A percentile compares a stretch with the other conserved stretches of the same genome.
Evolutionary conservation across 2,113 vertebrate genomes (phyloP).

Genomic region (Actinemys pallida): DNA sequence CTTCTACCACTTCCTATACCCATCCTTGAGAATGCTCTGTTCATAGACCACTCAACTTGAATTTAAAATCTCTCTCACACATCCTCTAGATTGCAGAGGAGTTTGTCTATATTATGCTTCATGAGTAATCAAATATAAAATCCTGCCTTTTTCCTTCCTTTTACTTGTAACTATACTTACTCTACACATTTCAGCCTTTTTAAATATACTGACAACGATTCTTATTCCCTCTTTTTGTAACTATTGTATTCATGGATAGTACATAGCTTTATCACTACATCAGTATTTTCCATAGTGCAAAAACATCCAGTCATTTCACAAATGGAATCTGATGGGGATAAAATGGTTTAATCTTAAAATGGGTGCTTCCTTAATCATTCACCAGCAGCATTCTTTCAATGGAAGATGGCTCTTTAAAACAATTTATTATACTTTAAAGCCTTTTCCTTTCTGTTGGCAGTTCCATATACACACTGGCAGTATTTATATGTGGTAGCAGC

Average conservation of each 20-base stretch:
- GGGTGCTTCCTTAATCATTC: not conserved
- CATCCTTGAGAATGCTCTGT: not conserved
- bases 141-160: not conserved
- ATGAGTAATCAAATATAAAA: not conserved
- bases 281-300: not conserved
- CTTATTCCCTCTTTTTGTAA: not conserved
- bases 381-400: conserved; percentile 9
- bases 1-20: not conserved
- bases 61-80: not conserved
- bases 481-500: conserved; percentile 16
- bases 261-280: not conserved
- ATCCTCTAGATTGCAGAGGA: not conserved
- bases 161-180: not conserved
- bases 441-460: conserved; percentile 20
- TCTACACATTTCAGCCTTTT: not conserved
- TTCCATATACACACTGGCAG: not conserved
- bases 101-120: not conserved
- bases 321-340: not conserved
- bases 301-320: not conserved
- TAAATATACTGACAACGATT: not conserved
- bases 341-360: conserved; percentile 13
- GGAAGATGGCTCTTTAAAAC: not conserved
- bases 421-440: conserved; percentile 7
- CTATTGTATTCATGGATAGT: not conserved
- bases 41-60: not conserved